Evolutionary conservation across 2,888 invertebrate genomes (phyloP).

Genomic region (Drosophila cognata): DNA sequence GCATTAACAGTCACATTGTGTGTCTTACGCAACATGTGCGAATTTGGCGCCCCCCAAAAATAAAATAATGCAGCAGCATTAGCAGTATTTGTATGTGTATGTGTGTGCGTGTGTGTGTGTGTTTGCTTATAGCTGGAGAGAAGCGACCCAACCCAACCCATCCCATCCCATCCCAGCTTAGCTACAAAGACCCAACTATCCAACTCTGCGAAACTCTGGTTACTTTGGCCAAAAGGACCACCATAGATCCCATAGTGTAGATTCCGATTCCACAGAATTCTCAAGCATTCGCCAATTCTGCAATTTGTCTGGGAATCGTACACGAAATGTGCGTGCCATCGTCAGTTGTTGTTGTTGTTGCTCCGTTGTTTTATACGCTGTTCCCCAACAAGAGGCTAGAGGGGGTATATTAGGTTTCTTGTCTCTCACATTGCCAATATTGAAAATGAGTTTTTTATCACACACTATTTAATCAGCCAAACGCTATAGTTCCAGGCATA

Average conservation of each 20-base stretch:
- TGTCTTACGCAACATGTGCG: constrained; percentile 59
- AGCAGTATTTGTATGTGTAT: neutral
- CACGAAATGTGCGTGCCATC: constrained; percentile 79
- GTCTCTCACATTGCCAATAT: neutral
- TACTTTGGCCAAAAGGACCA: constrained; percentile 52
- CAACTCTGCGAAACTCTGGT: constrained; percentile 9
- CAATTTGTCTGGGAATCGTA: constrained; percentile 79
- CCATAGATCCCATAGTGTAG: constrained; percentile 69
- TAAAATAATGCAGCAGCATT: constrained; percentile 1
- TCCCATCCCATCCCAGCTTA: constrained; percentile 6
- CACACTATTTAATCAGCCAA: neutral
- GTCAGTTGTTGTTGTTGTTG: constrained; percentile 32
- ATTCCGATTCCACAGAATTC: constrained; percentile 70
- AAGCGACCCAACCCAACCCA: neutral
- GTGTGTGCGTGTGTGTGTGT: neutral
- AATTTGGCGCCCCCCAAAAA: constrained; percentile 42
- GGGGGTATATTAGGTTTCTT: neutral
- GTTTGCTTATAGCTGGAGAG: neutral
- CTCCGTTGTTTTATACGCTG: constrained; percentile 35
- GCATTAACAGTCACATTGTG: constrained; percentile 26
- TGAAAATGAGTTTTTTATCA: neutral
- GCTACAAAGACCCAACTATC: constrained; percentile 2
- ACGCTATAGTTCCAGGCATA: neutral
- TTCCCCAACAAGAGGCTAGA: neutral
- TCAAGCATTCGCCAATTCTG: constrained; percentile 78